Percentiles rank a stretch among this genome's conserved stretches.
phyloP scores from a whole-genome alignment of 2,888 invertebrate genomes.

The Adelphocoris suturalis region DNA sequence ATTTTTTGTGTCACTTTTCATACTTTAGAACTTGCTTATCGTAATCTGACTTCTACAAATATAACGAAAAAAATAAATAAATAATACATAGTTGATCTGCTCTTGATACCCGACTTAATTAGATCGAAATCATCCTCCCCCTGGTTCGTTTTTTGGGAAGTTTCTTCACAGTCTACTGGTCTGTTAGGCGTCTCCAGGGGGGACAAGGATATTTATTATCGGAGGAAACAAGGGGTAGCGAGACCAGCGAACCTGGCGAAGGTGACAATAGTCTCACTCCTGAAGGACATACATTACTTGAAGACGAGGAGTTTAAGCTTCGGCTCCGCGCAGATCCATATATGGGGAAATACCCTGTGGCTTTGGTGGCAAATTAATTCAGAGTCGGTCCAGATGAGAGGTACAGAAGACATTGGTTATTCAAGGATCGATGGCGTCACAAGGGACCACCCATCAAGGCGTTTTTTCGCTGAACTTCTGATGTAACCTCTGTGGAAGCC shows the following conservation, averaged over 20 bases:
- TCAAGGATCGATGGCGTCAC: not conserved
- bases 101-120: constrained; percentile 35
- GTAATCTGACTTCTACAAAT: too few species aligned
- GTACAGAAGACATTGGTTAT: constrained; percentile 23
- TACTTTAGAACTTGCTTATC: too few species aligned
- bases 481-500: not conserved
- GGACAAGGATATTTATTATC: constrained; percentile 5
- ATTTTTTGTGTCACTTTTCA: too few species aligned
- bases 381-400: not conserved
- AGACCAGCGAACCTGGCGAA: not conserved
- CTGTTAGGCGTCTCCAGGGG: not conserved
- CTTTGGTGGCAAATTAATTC: constrained; percentile 31
- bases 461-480: not conserved
- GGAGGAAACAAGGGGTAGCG: constrained; percentile 11
- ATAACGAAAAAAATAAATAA: too few species aligned
- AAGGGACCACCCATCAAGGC: constrained; percentile 11
- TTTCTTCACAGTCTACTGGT: not conserved
- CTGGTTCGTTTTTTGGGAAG: not conserved
- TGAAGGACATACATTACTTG: constrained; percentile 51
- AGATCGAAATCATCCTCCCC: not conserved
- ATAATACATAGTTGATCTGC: too few species aligned
- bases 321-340: constrained; percentile 14
- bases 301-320: not conserved
- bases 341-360: constrained; percentile 9
- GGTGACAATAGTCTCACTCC: constrained; percentile 61